Conservation (phyloP, 1,140 invertebrate species). For the Heliconius congener region DNA sequence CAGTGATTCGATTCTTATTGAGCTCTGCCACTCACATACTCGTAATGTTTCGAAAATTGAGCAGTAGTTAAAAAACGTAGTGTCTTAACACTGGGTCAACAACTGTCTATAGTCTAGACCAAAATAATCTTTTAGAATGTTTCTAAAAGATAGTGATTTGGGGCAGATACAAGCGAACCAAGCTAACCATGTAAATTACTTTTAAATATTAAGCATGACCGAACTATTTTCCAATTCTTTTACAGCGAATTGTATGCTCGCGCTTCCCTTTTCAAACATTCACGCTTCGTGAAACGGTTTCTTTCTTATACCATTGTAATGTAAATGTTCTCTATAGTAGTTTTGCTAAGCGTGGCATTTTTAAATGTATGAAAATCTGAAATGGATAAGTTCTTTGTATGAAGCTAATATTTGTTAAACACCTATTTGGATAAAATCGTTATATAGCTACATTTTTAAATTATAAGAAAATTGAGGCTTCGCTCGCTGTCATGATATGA, state of each 20-base stretch:
- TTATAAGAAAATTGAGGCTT: too few relatives aligned
- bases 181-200: background rate
- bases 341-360: background rate
- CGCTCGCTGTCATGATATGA: too few relatives aligned
- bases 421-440: too few relatives aligned
- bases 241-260: constrained; percentile 8
- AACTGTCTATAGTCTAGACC: too few relatives aligned
- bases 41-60: too few relatives aligned
- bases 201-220: constrained; percentile 22
- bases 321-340: constrained; percentile 19
- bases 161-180: background rate
- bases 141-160: background rate
- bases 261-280: constrained; percentile 23
- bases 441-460: too few relatives aligned
- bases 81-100: too few relatives aligned
- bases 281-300: constrained; percentile 17
- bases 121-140: background rate
- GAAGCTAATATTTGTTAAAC: too few relatives aligned
- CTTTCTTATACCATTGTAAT: constrained; percentile 27
- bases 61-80: too few relatives aligned
- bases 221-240: constrained; percentile 25
- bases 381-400: background rate
- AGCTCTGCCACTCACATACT: too few relatives aligned
- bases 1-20: too few relatives aligned
- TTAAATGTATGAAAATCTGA: constrained; percentile 1